These are phyloP conservation scores for Zonitis immaculata DNA, from an alignment of 2,888 invertebrate genomes.

Conservation along the genomic window DNA sequence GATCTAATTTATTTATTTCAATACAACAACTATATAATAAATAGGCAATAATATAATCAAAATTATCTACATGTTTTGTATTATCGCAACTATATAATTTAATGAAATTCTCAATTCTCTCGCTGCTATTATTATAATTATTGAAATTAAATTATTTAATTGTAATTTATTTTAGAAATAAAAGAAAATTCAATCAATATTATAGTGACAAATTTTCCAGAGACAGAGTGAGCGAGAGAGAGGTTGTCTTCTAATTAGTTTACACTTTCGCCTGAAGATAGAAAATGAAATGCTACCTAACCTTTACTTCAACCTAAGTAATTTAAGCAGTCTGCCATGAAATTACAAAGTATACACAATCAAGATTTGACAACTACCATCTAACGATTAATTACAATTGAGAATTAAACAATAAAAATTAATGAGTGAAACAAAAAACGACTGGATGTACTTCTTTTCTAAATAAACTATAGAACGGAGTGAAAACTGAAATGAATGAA, in stretches of 20 bases:
- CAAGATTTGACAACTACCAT: slow-evolving; percentile 8
- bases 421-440: too few relatives aligned
- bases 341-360: slow-evolving; percentile 15
- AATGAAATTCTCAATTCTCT: slow-evolving; percentile 4
- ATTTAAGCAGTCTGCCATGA: slow-evolving; percentile 18
- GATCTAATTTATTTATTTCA: neutral
- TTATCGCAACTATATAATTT: neutral
- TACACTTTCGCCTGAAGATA: slow-evolving; percentile 7
- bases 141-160: too few relatives aligned
- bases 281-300: slow-evolving; percentile 12
- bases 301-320: slow-evolving; percentile 5
- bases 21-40: too few relatives aligned
- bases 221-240: too few relatives aligned
- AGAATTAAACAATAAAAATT: too few relatives aligned
- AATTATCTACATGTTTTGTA: neutral
- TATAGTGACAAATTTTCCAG: too few relatives aligned
- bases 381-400: slow-evolving; percentile 5
- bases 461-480: neutral
- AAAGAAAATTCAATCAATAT: too few relatives aligned
- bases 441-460: too few relatives aligned
- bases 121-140: neutral
- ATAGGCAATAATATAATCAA: neutral
- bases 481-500: neutral
- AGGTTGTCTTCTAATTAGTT: slow-evolving; percentile 14
- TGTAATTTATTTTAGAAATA: too few relatives aligned